phyloP scores from a whole-genome alignment of 1,140 invertebrate genomes.

The Lamellibrachia luymesi region DNA sequence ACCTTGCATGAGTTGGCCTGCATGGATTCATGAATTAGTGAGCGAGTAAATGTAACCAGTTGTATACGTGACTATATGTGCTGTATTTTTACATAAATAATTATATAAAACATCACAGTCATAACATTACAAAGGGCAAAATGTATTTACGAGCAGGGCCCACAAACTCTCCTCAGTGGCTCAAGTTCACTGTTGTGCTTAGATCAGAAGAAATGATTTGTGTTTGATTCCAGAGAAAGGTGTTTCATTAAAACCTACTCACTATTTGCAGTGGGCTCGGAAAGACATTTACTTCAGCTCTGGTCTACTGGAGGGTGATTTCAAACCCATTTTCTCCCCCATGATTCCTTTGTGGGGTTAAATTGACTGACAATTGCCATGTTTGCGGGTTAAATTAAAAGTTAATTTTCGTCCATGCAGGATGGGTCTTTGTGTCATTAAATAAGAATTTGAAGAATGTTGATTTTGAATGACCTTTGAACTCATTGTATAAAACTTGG shows the following conservation, averaged over 20 bases:
- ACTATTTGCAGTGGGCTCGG: neutral
- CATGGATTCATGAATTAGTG: neutral
- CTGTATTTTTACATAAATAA: neutral
- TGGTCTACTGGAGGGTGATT: neutral
- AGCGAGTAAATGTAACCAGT: neutral
- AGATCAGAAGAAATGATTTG: neutral
- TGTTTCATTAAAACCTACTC: constrained; percentile 5
- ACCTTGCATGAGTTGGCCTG: neutral
- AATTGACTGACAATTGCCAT: neutral
- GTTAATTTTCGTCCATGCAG: neutral
- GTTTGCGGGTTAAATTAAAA: neutral
- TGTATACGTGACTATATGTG: neutral
- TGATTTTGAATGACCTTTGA: neutral
- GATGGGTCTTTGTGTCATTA: neutral
- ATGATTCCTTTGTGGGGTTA: neutral
- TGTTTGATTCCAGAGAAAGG: neutral
- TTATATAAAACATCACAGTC: neutral
- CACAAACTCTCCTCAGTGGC: neutral
- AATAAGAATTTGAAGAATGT: neutral
- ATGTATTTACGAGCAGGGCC: neutral
- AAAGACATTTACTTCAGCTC: neutral
- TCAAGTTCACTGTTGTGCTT: neutral
- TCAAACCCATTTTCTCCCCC: constrained; percentile 2
- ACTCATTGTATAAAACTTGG: neutral
- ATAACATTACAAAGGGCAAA: neutral